Conservation (phyloP, 2,797 vertebrate species). For the Danio jaintianensis region DNA sequence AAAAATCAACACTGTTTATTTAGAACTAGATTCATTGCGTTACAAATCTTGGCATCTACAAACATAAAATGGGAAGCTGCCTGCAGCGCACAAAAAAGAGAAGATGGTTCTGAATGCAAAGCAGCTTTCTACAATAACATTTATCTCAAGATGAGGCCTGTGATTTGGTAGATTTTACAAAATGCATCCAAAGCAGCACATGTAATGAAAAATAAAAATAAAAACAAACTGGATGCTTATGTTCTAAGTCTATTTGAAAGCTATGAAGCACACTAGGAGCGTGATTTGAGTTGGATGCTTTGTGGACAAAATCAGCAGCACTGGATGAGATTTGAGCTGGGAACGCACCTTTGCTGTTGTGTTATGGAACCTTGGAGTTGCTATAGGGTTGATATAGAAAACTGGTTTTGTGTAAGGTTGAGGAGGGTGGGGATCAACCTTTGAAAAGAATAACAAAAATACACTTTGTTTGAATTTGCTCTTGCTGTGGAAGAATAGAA, state of each 20-base stretch:
- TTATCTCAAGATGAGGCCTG: neutral
- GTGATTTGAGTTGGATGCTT: slow-evolving; percentile 41
- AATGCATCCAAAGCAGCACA: slow-evolving; percentile 43
- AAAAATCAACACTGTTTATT: too few relatives aligned
- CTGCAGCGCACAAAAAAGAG: neutral
- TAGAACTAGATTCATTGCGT: neutral
- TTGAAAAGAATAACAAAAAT: slow-evolving; percentile 62
- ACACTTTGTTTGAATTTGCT: slow-evolving; percentile 55
- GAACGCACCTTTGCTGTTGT: slow-evolving; percentile 70
- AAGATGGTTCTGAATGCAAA: slow-evolving; percentile 23
- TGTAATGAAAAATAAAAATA: slow-evolving; percentile 39
- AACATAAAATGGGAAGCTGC: slow-evolving; percentile 14
- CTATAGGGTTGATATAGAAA: slow-evolving; percentile 73
- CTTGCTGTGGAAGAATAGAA: slow-evolving; percentile 22
- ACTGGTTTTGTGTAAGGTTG: slow-evolving; percentile 70
- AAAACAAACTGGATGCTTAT: slow-evolving; percentile 32
- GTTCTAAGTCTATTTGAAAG: slow-evolving; percentile 34
- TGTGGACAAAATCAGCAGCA: slow-evolving; percentile 53
- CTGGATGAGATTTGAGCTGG: slow-evolving; percentile 54
- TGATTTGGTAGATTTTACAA: slow-evolving; percentile 5
- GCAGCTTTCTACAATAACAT: neutral
- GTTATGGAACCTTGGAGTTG: slow-evolving; percentile 70
- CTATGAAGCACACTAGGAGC: slow-evolving; percentile 39
- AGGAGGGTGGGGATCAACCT: slow-evolving; percentile 67
- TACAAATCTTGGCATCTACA: slow-evolving; percentile 3